Conservation (phyloP, 30 jellyfish, hydroid and myxozoan species). For the Morbakka virulenta region DNA sequence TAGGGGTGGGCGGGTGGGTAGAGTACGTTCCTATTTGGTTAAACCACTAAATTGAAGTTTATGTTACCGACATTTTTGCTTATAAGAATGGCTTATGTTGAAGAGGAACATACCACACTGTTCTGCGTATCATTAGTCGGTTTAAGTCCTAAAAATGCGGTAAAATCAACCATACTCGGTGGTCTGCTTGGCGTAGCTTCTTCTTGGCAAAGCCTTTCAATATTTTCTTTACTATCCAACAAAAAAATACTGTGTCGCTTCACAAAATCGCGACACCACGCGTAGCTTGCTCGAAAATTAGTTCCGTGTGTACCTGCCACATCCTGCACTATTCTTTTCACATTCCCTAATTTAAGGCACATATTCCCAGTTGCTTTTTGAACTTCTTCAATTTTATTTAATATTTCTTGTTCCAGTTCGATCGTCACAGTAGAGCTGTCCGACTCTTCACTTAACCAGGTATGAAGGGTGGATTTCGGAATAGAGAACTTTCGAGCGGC, state of each 20-base stretch:
- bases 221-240: background rate
- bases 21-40: too few species aligned
- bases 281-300: slow-evolving; percentile 63
- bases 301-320: slow-evolving; percentile 58
- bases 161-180: background rate
- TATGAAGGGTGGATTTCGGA: slow-evolving; percentile 68
- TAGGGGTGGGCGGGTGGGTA: too few species aligned
- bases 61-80: too few species aligned
- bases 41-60: too few species aligned
- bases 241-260: slow-evolving; percentile 41
- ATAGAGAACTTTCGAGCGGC: slow-evolving; percentile 62
- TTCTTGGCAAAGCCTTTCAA: background rate
- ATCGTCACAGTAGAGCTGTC: slow-evolving; percentile 57
- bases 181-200: background rate
- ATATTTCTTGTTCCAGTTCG: slow-evolving; percentile 54
- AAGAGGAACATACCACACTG: too few species aligned
- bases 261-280: slow-evolving; percentile 79
- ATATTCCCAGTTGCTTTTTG: slow-evolving; percentile 40
- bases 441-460: slow-evolving; percentile 69
- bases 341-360: slow-evolving; percentile 44
- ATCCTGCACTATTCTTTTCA: slow-evolving; percentile 59
- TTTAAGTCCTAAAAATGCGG: background rate
- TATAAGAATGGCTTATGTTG: too few species aligned
- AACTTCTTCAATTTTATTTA: slow-evolving; percentile 35
- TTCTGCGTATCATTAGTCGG: background rate